Base-by-base conservation (phyloP, 2,113 vertebrate genomes). In the Potamarius usumacintae region DNA sequence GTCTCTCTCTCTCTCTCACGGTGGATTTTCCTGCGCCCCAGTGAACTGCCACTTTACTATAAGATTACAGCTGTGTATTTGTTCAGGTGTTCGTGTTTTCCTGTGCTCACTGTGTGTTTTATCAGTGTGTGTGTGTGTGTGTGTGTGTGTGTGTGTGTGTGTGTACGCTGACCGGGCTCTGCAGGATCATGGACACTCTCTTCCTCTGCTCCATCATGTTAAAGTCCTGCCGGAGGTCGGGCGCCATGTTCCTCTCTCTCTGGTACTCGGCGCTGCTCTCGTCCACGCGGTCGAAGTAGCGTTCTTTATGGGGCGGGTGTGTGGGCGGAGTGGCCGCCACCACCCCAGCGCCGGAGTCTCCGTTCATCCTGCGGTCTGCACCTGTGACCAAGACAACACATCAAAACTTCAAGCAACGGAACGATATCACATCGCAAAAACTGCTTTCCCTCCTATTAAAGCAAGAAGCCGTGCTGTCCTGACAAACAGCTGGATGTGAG, bases 201-300 rank as follows among this genome's bases (percentile, higher is more conserved):
- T 99, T 99, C 92, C 96, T 97, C 88, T 99, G 98, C 90, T 99
- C 98, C 98, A 99, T 99, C 98, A 99, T 99, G 91, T 99, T 99
- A 92, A 99, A 99, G 94, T 99, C 98, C 92, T 99, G 98, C 82
- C 98, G 96, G 83, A 99, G 97, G 92, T 99, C 98, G 0, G 98
- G 98, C 0, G 98, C 98, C 98, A 99, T 99, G 92, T 99, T 99
- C 89, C 98, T 96, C 92, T 99, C 98, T 71, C 98, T 94, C 93
- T 99, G 94, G 92, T 99, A 99, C 82, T 99, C 98, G 0, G 97
- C 96, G 53, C 96, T 99, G 92, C 97, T 99, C 94, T 99, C 98
- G 87, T 99, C 98, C 84, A 99, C 97, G 55, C 98, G 95, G 93
- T 99, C 98, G 22, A 99, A 99, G 91, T 99, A 99, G 52, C 97